phyloP scores from a whole-genome alignment of 35 echinoderm and acorn worm species.

The Acanthaster planci region DNA sequence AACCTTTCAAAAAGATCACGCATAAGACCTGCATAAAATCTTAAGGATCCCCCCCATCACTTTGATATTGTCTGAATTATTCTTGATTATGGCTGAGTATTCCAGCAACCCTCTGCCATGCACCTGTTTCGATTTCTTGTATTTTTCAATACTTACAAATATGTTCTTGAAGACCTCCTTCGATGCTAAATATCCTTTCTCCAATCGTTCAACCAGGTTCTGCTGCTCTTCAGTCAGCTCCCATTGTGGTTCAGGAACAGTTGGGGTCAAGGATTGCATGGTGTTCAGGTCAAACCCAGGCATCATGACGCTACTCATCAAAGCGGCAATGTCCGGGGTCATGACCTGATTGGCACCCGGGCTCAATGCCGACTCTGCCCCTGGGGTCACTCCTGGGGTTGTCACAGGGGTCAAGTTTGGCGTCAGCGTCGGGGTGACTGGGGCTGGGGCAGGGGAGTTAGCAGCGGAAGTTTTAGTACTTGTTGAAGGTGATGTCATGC shows the following conservation, averaged over 20 bases:
- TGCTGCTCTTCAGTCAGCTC: conserved; percentile 51
- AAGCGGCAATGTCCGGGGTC: conserved; percentile 2
- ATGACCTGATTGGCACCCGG: neutral
- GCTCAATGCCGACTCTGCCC: neutral
- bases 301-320: conserved; percentile 8
- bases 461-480: conserved; percentile 29
- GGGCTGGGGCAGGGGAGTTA: conserved; percentile 1
- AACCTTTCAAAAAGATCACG: too few species aligned
- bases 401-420: neutral
- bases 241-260: neutral
- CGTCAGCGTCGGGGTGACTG: neutral
- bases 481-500: conserved; percentile 18
- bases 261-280: neutral
- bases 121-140: neutral
- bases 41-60: neutral
- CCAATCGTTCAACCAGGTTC: conserved; percentile 67
- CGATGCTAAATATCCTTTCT: conserved; percentile 83
- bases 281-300: neutral
- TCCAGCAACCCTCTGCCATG: neutral
- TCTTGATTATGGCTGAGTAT: neutral
- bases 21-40: neutral
- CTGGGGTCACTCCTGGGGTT: neutral
- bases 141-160: conserved; percentile 68
- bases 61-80: neutral
- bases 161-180: conserved; percentile 87